Conservation (phyloP, 2,888 invertebrate species). For the Tipula vernalis region DNA sequence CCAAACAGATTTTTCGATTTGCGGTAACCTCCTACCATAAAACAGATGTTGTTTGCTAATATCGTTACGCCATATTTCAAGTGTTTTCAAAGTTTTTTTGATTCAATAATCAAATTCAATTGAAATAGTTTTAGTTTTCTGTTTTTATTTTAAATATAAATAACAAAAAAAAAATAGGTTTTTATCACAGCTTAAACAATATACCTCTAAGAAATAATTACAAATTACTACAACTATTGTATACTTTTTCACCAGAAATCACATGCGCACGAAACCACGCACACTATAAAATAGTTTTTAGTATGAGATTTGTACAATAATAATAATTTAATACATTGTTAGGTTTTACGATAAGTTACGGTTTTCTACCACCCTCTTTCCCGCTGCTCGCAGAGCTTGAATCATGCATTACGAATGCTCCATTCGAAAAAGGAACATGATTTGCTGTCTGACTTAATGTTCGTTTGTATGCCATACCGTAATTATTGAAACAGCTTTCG, state of each 20-base stretch:
- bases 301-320: background rate
- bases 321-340: background rate
- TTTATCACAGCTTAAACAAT: background rate
- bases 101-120: too few species aligned
- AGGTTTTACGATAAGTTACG: background rate
- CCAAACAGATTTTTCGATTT: too few species aligned
- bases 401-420: background rate
- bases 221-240: background rate
- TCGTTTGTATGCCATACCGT: background rate
- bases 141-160: background rate
- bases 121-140: background rate
- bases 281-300: background rate
- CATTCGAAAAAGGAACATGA: background rate
- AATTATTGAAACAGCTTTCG: conserved; percentile 25
- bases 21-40: too few species aligned
- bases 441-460: background rate
- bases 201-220: background rate
- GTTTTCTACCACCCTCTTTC: background rate
- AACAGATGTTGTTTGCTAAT: too few species aligned
- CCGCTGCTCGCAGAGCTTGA: background rate
- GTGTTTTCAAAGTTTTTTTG: too few species aligned
- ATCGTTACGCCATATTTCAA: too few species aligned
- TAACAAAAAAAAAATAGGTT: background rate
- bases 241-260: background rate
- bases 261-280: background rate